phyloP scores from a whole-genome alignment of 2,888 invertebrate species.

The Coleophora flavipennella region DNA sequence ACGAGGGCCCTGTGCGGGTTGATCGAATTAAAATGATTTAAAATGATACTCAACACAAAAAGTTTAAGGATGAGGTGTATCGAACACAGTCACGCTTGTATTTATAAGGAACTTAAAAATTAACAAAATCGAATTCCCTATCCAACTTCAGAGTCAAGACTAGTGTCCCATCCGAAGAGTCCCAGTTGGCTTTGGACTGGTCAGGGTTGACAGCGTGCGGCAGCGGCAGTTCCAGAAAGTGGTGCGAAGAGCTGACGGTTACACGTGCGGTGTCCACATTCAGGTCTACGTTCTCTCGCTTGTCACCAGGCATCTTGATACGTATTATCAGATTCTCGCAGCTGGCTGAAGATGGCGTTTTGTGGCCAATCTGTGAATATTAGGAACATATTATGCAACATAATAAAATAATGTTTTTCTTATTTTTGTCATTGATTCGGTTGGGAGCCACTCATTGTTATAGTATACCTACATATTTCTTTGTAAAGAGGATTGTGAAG shows the following conservation, averaged over 20 bases:
- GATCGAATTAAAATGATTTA: too few species aligned
- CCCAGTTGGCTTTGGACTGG: constrained; percentile 85
- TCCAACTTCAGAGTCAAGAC: constrained; percentile 80
- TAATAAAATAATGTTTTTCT: too few species aligned
- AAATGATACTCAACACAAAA: too few species aligned
- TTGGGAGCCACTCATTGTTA: too few species aligned
- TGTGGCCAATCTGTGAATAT: constrained; percentile 79
- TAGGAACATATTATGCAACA: too few species aligned
- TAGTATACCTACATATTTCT: too few species aligned
- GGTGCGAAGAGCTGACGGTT: constrained; percentile 75
- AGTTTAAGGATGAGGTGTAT: too few species aligned
- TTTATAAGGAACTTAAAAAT: constrained; percentile 75
- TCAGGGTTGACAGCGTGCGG: constrained; percentile 89
- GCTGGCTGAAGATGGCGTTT: constrained; percentile 83
- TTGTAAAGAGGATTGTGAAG: too few species aligned
- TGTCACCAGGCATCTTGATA: constrained; percentile 83
- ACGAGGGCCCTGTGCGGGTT: too few species aligned
- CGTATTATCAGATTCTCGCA: constrained; percentile 91
- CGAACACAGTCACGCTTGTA: neutral
- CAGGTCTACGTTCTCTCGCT: constrained; percentile 81
- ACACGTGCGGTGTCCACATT: constrained; percentile 75
- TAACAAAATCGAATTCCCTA: constrained; percentile 88
- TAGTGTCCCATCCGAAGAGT: constrained; percentile 75
- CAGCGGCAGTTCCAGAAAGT: constrained; percentile 80
- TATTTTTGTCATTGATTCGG: too few species aligned